Evolutionary conservation across 2,797 vertebrate species (phyloP).

Genomic region (Salmo trutta): DNA sequence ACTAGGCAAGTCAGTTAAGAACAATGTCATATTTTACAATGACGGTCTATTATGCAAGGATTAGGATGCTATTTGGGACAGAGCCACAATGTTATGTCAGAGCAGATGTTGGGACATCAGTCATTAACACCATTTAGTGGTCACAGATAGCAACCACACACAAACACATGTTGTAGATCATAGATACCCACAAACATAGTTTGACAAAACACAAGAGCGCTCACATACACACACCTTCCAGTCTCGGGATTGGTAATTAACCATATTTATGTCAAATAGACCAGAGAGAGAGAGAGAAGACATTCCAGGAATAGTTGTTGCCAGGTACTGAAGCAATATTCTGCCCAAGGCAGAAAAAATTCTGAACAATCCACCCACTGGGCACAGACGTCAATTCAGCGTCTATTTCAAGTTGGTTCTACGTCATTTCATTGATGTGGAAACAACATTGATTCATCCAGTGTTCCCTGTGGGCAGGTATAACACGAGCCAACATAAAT

Average conservation of each 20-base stretch:
- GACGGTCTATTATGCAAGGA: too few relatives aligned
- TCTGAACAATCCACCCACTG: too few relatives aligned
- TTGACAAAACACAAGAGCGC: not conserved
- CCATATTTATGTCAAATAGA: not conserved
- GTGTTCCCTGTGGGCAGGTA: too few relatives aligned
- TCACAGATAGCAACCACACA: not conserved
- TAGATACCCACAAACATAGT: conserved; percentile 15
- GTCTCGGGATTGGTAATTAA: not conserved
- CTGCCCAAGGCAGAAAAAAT: not conserved
- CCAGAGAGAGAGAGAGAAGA: not conserved
- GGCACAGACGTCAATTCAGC: too few relatives aligned
- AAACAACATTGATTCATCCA: too few relatives aligned
- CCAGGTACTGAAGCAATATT: not conserved
- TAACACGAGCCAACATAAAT: too few relatives aligned
- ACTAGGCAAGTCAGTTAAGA: too few relatives aligned
- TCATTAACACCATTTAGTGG: conserved; percentile 5
- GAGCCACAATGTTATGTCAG: not conserved
- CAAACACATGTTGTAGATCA: not conserved
- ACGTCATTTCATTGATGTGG: too few relatives aligned
- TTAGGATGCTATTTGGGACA: too few relatives aligned
- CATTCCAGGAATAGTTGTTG: conserved; percentile 26
- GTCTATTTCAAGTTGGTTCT: too few relatives aligned
- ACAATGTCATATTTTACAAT: too few relatives aligned
- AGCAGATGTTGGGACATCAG: conserved; percentile 4
- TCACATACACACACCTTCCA: not conserved